A percentile compares a stretch with the other conserved stretches of the same genome.
Conservation (phyloP, 2,113 vertebrate species). For the Heterochromis multidens region DNA sequence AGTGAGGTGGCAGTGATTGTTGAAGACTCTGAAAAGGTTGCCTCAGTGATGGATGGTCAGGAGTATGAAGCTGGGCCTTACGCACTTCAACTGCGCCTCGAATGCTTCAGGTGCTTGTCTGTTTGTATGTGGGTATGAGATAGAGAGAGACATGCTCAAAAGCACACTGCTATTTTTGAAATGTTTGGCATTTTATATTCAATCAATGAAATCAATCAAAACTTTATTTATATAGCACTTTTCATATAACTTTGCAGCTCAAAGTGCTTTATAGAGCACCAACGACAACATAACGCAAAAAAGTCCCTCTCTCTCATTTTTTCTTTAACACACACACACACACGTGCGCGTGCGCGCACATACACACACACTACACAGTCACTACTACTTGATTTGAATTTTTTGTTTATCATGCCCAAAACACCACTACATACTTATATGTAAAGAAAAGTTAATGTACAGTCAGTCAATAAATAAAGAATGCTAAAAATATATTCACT, state of each 20-base stretch:
- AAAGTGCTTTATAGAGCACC: too few species aligned
- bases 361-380: too few species aligned
- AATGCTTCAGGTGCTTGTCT: constrained; percentile 86
- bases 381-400: too few species aligned
- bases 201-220: too few species aligned
- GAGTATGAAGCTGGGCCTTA: constrained; percentile 85
- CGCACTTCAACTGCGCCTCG: constrained; percentile 84
- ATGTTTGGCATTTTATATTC: background rate
- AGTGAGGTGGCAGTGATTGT: constrained; percentile 93
- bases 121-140: background rate
- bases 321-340: too few species aligned
- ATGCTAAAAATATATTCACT: background rate
- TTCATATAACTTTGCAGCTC: too few species aligned
- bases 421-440: background rate
- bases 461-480: background rate
- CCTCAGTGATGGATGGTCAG: constrained; percentile 86
- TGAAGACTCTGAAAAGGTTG: constrained; percentile 82
- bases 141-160: background rate
- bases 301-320: too few species aligned
- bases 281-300: too few species aligned
- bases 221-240: too few species aligned
- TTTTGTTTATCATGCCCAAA: rapidly evolving
- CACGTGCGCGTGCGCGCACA: too few species aligned
- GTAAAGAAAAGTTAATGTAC: background rate
- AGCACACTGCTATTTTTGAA: background rate